Base-by-base conservation (phyloP, 2,113 vertebrate species). In the Monopterus albus region DNA sequence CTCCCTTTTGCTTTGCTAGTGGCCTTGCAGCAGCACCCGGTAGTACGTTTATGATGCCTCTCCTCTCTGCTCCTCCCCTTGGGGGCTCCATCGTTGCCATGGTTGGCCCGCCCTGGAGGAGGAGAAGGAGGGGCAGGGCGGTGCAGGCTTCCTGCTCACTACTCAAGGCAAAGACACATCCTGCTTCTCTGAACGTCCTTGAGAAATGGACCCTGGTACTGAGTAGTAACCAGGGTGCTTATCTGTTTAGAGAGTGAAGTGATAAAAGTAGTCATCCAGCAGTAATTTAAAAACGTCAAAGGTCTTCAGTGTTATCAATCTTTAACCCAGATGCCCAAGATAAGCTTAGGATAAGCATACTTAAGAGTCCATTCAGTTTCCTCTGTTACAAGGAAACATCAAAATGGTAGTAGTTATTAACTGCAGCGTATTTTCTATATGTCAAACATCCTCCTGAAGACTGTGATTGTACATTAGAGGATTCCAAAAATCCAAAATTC, bases 31-130 rank as follows among this genome's bases (percentile, higher is more conserved):
- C 60, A 86, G 69, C 67, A 89, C 78, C 50, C 74, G 79, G 81
- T 80, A 85, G 86, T 86, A 84, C 77, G 82, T 88, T 90, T 91
- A 91, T 75, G 56, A 88, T 78, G 77, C 90, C 55, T 50, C 73
- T 72, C 61, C 55, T 82, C 85, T 80, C 79, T 83, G 82, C 85
- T 87, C 87, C 87, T 87, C 89, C 89, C 90, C 84, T 74, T 73
- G 73, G 84, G 88, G 86, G 88, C 82, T 89, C 82, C 72, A 62
- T 75, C 75, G 83, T 91, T 91, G 83, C 90, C 85, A 91, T 86
- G 87, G 85, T 87, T 86, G 90, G 82, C 79, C 87, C 75, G 65
- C 83, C 88, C 69, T 72, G 49, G 69, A 81, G 75, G 74, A 79
- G 83, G 62, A 65, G 67, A 51, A 43, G 58, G 46, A 17, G 36